Conservation (phyloP, 2,797 vertebrate species). For the Artibeus jamaicensis region DNA sequence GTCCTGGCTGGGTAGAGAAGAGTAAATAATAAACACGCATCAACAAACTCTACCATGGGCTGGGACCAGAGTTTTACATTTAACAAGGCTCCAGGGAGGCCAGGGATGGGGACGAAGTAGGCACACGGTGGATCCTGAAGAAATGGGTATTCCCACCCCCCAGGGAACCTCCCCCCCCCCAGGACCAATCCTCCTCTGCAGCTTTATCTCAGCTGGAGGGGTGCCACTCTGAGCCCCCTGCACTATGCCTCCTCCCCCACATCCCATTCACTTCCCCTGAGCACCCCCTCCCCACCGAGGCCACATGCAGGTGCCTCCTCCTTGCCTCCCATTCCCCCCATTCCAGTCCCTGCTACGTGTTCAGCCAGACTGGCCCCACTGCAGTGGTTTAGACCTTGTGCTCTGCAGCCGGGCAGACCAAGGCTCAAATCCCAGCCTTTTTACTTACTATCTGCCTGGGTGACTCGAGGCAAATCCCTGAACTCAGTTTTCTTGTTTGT, state of each 20-base stretch:
- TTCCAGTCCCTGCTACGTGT: neutral
- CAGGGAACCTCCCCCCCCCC: neutral
- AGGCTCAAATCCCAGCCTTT: neutral
- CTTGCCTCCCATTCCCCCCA: neutral
- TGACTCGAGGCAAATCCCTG: neutral
- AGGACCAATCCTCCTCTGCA: neutral
- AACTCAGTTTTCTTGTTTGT: neutral
- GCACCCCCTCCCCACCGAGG: neutral
- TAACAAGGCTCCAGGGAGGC: neutral
- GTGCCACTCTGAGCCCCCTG: neutral
- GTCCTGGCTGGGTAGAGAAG: neutral
- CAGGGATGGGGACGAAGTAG: neutral
- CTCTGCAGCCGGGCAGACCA: neutral
- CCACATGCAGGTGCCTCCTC: neutral
- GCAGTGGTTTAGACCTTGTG: neutral
- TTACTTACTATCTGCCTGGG: neutral
- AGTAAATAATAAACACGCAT: neutral
- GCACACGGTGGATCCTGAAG: neutral
- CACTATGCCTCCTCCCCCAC: neutral
- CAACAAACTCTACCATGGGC: neutral
- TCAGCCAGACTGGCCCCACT: neutral
- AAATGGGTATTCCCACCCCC: neutral
- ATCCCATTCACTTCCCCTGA: neutral
- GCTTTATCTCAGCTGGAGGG: neutral
- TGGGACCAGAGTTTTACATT: neutral